Conservation (phyloP, 2,888 invertebrate species). For the Patella caerulea region DNA sequence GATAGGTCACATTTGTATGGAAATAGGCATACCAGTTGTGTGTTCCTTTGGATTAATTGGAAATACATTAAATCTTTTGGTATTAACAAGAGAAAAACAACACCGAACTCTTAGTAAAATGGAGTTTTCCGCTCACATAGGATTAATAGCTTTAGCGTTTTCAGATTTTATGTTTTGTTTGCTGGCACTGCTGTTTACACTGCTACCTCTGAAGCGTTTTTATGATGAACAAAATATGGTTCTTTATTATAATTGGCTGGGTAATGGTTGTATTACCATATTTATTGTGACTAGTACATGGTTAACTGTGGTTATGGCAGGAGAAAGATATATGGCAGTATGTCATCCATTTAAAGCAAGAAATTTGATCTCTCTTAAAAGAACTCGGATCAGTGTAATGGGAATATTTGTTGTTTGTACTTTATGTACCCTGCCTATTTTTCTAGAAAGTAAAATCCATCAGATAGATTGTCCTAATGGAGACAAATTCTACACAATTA, state of each 20-base stretch:
- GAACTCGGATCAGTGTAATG: conserved; percentile 59
- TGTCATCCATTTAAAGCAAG: conserved; percentile 68
- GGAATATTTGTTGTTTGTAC: conserved; percentile 54
- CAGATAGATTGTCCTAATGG: conserved; percentile 40
- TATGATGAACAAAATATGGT: conserved; percentile 45
- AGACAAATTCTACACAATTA: conserved; percentile 39
- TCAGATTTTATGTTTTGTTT: conserved; percentile 68
- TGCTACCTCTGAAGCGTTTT: conserved; percentile 42
- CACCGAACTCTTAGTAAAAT: conserved; percentile 62
- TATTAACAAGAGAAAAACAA: conserved; percentile 62
- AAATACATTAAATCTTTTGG: conserved; percentile 63
- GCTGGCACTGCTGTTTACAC: conserved; percentile 60
- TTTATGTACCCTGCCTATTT: conserved; percentile 56
- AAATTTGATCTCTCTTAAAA: conserved; percentile 61
- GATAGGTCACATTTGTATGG: conserved; percentile 52
- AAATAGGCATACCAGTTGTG: conserved; percentile 58
- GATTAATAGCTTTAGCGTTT: conserved; percentile 66
- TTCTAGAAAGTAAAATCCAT: conserved; percentile 52
- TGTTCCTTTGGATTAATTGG: conserved; percentile 65
- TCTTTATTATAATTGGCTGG: conserved; percentile 57
- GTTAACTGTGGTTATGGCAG: conserved; percentile 69
- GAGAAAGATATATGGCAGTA: conserved; percentile 68
- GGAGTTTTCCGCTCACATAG: conserved; percentile 68
- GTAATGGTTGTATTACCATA: conserved; percentile 61
- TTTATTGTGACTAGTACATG: conserved; percentile 68